phyloP scores from a whole-genome alignment of 2,888 invertebrate genomes.

The Hemithea aestivaria region DNA sequence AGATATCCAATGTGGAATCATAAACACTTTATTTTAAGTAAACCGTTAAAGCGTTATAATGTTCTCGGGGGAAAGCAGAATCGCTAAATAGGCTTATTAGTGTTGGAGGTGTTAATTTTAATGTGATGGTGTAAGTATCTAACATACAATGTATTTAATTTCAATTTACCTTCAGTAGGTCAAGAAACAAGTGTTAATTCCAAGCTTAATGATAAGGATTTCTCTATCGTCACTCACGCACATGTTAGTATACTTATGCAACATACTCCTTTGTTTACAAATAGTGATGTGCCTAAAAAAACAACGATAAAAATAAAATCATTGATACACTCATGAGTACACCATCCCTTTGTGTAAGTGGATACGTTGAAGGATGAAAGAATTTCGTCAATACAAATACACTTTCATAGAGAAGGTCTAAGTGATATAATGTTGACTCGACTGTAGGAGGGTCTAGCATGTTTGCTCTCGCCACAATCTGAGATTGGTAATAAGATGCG shows the following conservation, averaged over 20 bases:
- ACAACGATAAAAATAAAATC: conserved; percentile 19
- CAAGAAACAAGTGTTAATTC: no score
- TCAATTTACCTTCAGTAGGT: no score
- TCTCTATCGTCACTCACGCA: conserved; percentile 7
- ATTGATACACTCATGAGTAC: conserved; percentile 22
- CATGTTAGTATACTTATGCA: conserved; percentile 11
- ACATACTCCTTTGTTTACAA: conserved; percentile 14
- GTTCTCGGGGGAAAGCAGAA: conserved; percentile 18
- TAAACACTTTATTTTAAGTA: conserved; percentile 36
- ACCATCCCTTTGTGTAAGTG: conserved; percentile 40
- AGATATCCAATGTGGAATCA: conserved; percentile 32
- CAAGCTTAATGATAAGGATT: no score
- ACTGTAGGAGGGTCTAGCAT: conserved; percentile 54
- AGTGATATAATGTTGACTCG: conserved; percentile 72
- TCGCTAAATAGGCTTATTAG: conserved; percentile 14
- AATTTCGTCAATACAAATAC: conserved; percentile 63
- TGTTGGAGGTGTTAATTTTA: conserved; percentile 15
- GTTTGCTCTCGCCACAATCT: conserved; percentile 71
- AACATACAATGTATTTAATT: conserved; percentile 14
- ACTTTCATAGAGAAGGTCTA: conserved; percentile 57
- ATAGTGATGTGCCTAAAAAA: conserved; percentile 17
- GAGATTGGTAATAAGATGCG: conserved; percentile 76
- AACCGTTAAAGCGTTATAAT: conserved; percentile 24
- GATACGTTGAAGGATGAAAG: conserved; percentile 51
- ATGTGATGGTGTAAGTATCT: conserved; percentile 2